These are phyloP conservation scores for Anorthoa munda DNA, from an alignment of 2,888 invertebrate genomes.

Conservation along the genomic window DNA sequence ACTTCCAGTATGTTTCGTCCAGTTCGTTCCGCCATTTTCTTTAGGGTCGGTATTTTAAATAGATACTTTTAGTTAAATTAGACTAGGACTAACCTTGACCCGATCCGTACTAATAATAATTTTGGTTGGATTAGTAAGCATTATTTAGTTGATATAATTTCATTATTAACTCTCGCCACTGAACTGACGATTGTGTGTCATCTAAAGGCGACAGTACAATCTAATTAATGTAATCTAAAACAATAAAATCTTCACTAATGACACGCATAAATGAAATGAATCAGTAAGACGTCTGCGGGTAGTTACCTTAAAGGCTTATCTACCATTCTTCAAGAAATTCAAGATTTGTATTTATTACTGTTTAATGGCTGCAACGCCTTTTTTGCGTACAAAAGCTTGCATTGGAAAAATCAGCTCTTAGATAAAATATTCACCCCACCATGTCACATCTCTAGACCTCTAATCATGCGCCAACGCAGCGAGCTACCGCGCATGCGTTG, in stretches of 20 bases:
- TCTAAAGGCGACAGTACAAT: constrained; percentile 2
- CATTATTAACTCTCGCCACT: background rate
- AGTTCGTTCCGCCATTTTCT: background rate
- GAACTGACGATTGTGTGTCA: background rate
- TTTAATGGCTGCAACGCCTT: too few relatives aligned
- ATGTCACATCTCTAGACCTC: constrained; percentile 28
- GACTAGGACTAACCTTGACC: background rate
- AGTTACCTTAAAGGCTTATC: too few relatives aligned
- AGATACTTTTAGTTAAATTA: background rate
- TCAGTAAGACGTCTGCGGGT: too few relatives aligned
- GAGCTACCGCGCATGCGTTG: constrained; percentile 57
- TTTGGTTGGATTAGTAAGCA: constrained; percentile 7
- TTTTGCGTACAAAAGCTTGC: too few relatives aligned
- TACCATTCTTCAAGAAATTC: too few relatives aligned
- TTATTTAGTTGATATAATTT: background rate
- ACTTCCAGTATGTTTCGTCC: background rate
- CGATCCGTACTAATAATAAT: background rate
- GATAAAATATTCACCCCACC: constrained; percentile 16
- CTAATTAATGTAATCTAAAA: background rate
- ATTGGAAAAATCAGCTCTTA: background rate
- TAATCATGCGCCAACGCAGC: constrained; percentile 51
- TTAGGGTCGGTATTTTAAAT: too few relatives aligned
- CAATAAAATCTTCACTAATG: background rate
- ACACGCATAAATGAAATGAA: background rate
- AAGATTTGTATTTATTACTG: too few relatives aligned